Evolutionary conservation across 2,888 invertebrate genomes (phyloP), one percentile per base, ranked within the genome.

Genomic region (Ichneumoninae sp.): DNA sequence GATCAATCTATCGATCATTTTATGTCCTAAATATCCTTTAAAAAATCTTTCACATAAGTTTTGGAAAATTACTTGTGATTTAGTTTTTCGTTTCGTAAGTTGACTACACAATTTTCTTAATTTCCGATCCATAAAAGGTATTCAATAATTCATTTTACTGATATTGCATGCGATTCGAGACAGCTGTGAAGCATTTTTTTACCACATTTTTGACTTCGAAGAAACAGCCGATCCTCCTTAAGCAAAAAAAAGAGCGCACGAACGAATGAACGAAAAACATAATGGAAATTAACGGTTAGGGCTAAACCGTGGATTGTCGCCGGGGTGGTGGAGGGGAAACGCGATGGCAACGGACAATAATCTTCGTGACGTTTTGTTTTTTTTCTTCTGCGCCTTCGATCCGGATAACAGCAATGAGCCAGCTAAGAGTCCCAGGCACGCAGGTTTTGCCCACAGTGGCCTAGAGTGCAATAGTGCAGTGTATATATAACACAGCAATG

Each of bases 261-360:
- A 69, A 60, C 26, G 70, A 54, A 57, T 19, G 69, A 33, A 44
- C 47, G 72, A 72, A 60, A 76, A 80, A 68, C 36, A 36, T 68
- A 57, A 80, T 68, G 69, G 62, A 84, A 84, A 84, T 80, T 77
- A 74, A 70, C 65, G 77, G 84, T 84, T 80, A 70, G 84, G 44
- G 30, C 40, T 69, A 47, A 50, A 77, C 52, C 19, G 62, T 52
- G 75, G 57, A 62, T 70, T 33, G 78, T 44, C 47, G 30, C 40
- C 60, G 57, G 33, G 36, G 5, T 0, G 26, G 52, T 5, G 36
- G 22, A 4, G 47, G 6, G 36, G 19, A 10, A 40, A n/a, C 10
- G 33, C 44, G 60, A 33, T 33, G 40, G 44, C 74, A 66, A 68
- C 52, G 54, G 60, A 80, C 79, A 71, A 82, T 75, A 85, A 82